These are phyloP conservation scores for Tylochromis polylepis DNA, from an alignment of 2,113 vertebrate genomes.

Conservation along the genomic window DNA sequence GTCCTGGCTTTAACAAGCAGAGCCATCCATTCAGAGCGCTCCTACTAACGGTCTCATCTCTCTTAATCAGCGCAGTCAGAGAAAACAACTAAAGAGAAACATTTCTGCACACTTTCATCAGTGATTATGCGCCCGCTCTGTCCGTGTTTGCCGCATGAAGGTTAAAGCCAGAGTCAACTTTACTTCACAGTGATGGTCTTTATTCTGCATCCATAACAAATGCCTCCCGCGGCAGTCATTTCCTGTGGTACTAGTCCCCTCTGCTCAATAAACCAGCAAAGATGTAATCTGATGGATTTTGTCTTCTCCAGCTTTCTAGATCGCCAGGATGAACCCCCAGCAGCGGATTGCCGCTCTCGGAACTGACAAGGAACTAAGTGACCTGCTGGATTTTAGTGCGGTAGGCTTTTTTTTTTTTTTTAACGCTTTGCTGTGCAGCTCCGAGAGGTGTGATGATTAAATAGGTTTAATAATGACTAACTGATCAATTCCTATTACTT, in stretches of 20 bases:
- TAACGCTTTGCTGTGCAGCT: not conserved
- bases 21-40: constrained; percentile 9
- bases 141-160: not conserved
- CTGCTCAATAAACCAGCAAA: not conserved
- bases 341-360: constrained; percentile 98
- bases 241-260: not conserved
- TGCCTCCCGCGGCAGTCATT: constrained; percentile 4
- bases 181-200: constrained; percentile 11
- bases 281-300: constrained; percentile 46
- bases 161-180: constrained; percentile 21
- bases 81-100: not conserved
- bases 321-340: constrained; percentile 91
- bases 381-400: constrained; percentile 99
- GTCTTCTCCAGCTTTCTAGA: constrained; percentile 77
- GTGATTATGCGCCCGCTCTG: not conserved
- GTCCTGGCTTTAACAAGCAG: not conserved
- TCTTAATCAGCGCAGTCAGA: not conserved
- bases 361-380: constrained; percentile 98
- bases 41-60: not conserved
- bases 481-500: not conserved
- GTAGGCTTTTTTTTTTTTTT: constrained; percentile 71
- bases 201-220: constrained; percentile 26
- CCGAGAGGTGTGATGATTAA: not conserved
- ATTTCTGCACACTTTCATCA: not conserved
- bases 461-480: not conserved